A percentile compares a stretch with the other conserved stretches of the same genome.
These are phyloP conservation scores for Drosophila kikkawai DNA, from an alignment of 1,140 invertebrate species.

Conservation along the genomic window DNA sequence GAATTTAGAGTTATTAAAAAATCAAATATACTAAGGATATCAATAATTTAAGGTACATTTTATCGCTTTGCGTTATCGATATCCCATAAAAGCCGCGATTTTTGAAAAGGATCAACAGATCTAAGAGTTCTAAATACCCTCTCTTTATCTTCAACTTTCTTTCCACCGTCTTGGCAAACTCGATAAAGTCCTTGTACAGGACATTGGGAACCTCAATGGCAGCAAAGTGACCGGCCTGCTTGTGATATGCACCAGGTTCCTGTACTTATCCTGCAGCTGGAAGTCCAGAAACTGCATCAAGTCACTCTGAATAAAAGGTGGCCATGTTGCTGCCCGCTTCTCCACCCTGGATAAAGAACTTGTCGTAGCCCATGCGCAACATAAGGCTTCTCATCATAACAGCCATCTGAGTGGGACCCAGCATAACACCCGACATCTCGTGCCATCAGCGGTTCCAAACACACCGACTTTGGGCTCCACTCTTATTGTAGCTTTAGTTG, in stretches of 20 bases:
- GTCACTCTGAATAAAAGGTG: conserved; percentile 90
- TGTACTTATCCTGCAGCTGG: conserved; percentile 87
- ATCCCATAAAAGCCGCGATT: neutral
- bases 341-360: conserved; percentile 93
- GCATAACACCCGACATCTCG: conserved; percentile 22
- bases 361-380: conserved; percentile 90
- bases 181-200: conserved; percentile 88
- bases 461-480: conserved; percentile 23
- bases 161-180: conserved; percentile 84
- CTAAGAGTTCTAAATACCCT: neutral
- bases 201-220: conserved; percentile 91
- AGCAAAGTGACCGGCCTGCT: conserved; percentile 93
- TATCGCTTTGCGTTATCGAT: conserved; percentile 17
- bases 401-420: conserved; percentile 88
- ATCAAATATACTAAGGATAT: too few relatives aligned
- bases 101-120: neutral
- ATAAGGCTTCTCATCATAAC: conserved; percentile 93
- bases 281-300: conserved; percentile 86
- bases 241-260: conserved; percentile 88
- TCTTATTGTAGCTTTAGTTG: neutral
- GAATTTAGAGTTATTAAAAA: too few relatives aligned
- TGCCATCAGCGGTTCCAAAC: conserved; percentile 23
- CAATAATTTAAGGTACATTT: too few relatives aligned
- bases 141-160: conserved; percentile 61
- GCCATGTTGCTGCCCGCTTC: conserved; percentile 92